Percentiles rank a stretch among this genome's conserved stretches.
phyloP scores from a whole-genome alignment of 2,113 vertebrate genomes.

The Drymodes brunneopygia region DNA sequence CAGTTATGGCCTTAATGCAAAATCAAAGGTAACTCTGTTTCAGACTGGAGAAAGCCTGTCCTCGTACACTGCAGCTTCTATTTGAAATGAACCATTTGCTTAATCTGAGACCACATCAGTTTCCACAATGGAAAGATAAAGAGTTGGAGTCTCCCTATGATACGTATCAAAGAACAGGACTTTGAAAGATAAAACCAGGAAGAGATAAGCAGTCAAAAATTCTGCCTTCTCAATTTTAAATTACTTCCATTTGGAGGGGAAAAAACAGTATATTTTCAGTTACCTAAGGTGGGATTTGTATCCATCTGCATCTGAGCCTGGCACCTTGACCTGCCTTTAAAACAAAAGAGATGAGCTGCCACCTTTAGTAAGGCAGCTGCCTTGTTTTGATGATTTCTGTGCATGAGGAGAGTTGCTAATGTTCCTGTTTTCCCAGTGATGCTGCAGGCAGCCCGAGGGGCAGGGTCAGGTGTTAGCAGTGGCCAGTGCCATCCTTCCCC shows the following conservation, averaged over 20 bases:
- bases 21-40: background rate
- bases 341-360: background rate
- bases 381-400: background rate
- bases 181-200: background rate
- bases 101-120: background rate
- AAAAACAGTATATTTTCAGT: background rate
- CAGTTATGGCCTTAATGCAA: background rate
- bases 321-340: background rate
- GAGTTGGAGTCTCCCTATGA: background rate
- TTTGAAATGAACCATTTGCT: background rate
- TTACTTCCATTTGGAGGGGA: fast-evolving
- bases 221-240: fast-evolving
- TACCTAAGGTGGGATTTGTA: background rate
- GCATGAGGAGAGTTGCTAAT: background rate
- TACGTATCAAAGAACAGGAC: background rate
- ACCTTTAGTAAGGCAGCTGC: background rate
- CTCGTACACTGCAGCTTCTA: background rate
- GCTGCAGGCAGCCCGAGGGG: background rate
- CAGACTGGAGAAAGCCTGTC: background rate
- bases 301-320: background rate
- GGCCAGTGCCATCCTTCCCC: background rate
- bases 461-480: background rate
- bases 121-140: background rate
- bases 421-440: background rate
- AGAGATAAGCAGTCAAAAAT: background rate